Conservation (phyloP, 2,113 vertebrate genomes). For the Stercorarius parasiticus region DNA sequence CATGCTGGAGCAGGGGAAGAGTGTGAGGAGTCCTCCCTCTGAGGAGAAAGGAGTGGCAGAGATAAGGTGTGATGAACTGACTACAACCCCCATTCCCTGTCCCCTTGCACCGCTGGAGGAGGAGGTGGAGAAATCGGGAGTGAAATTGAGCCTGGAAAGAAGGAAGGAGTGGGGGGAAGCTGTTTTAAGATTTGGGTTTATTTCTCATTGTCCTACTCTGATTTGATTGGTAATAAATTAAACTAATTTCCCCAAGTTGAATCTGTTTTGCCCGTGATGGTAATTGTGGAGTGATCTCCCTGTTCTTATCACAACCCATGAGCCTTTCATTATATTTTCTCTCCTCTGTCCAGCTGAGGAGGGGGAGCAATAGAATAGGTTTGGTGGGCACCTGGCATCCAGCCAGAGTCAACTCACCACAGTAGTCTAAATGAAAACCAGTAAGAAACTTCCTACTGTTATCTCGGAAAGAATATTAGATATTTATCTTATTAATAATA, state of each 20-base stretch:
- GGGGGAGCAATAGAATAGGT: neutral
- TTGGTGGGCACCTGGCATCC: neutral
- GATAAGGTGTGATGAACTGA: neutral
- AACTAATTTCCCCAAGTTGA: neutral
- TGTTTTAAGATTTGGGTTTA: neutral
- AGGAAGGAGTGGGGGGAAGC: neutral
- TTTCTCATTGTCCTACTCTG: neutral
- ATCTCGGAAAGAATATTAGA: neutral
- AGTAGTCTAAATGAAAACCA: neutral
- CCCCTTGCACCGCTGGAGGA: neutral
- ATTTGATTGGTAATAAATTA: neutral
- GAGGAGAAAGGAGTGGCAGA: neutral
- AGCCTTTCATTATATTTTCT: neutral
- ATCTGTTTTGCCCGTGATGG: neutral
- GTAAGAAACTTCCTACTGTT: neutral
- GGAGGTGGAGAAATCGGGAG: neutral
- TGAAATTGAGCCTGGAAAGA: neutral
- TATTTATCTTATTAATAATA: neutral
- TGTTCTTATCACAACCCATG: neutral
- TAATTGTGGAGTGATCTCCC: neutral
- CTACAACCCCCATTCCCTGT: neutral
- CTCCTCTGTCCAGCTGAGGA: neutral
- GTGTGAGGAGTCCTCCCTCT: neutral
- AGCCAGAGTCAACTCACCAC: neutral
- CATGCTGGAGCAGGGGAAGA: neutral